Percentiles rank a stretch among this genome's conserved stretches.
Conservation (phyloP, 1,140 invertebrate genomes). For the Macrobrachium rosenbergii region DNA sequence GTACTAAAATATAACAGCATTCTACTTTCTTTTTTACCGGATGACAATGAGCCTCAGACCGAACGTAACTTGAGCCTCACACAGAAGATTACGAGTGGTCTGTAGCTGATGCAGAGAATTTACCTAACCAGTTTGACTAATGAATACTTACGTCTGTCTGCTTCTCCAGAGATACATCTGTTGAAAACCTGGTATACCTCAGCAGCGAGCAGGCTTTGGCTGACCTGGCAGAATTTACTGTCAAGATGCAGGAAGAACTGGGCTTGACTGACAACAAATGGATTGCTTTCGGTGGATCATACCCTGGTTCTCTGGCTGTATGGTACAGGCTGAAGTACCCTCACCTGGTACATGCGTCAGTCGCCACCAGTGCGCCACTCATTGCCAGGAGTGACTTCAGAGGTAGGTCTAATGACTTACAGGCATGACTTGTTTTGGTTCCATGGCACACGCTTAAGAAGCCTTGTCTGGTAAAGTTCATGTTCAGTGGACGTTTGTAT, state of each 20-base stretch:
- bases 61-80: too few relatives aligned
- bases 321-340: slow-evolving; percentile 93
- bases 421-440: too few relatives aligned
- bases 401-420: slow-evolving; percentile 72
- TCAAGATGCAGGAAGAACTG: slow-evolving; percentile 77
- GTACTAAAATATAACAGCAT: too few relatives aligned
- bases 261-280: slow-evolving; percentile 80
- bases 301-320: slow-evolving; percentile 91
- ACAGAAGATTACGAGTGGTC: too few relatives aligned
- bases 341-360: slow-evolving; percentile 84
- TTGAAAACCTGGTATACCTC: slow-evolving; percentile 84
- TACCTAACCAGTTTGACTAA: too few relatives aligned
- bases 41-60: too few relatives aligned
- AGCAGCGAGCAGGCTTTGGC: slow-evolving; percentile 89
- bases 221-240: slow-evolving; percentile 87
- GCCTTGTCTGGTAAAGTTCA: too few relatives aligned
- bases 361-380: slow-evolving; percentile 91
- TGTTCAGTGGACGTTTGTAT: too few relatives aligned
- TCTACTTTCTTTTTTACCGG: too few relatives aligned
- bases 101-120: too few relatives aligned
- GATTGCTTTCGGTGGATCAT: slow-evolving; percentile 94
- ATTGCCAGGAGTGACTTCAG: slow-evolving; percentile 86
- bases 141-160: background rate
- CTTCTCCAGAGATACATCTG: slow-evolving; percentile 78
- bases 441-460: too few relatives aligned